Base-by-base conservation (phyloP, 2,888 invertebrate species). In the Xanthia icteritia region DNA sequence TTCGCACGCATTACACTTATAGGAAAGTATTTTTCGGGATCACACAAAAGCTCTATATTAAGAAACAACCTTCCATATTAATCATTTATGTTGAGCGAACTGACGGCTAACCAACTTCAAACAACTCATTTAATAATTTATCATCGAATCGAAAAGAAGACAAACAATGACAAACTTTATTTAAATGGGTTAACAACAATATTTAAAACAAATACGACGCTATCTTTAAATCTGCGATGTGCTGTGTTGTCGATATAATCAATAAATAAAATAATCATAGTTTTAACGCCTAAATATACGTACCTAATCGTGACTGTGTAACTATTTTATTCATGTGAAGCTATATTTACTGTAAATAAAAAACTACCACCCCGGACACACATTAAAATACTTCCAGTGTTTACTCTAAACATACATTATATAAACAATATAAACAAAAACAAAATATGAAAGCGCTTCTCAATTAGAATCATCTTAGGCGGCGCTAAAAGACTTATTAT, bases 401-500 rank as follows among this genome's bases (percentile, higher is more conserved):
- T 51, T 36, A 51, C 48, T 51, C 9, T 36, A 3, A 36, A 23
- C 23, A n/a, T 23, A 31, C 2, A 17, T 67, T 9, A n/a, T 23
- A 0, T 51, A 36, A 17, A 36, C 15, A 67, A 31, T 31, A 51
- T 68, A 4, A n/a, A 68, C 20, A 69, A 45, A 31, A 73, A 9
- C 2, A 42, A 11, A 54, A 36, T 36, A 51, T 23, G 11, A 51
- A 60, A 60, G 17, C 11, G 17, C 5, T 36, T 36, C 17, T 31
- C 3, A 15, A 15, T 31, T 42, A 66, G 5, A 66, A 56, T 27
- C 17, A 8, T 11, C 0, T 78, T 79, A 81, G 13, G 64, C 48
- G 20, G 23, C 58, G 36, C 13, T 27, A 15, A n/a, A 54, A n/a
- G 56, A 42, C 9, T 67, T 78, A 13, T 27, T 68, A 45, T 56